A percentile compares a stretch with the other conserved stretches of the same genome.
Conservation (phyloP, 2,113 vertebrate species). For the Mastomys coucha region DNA sequence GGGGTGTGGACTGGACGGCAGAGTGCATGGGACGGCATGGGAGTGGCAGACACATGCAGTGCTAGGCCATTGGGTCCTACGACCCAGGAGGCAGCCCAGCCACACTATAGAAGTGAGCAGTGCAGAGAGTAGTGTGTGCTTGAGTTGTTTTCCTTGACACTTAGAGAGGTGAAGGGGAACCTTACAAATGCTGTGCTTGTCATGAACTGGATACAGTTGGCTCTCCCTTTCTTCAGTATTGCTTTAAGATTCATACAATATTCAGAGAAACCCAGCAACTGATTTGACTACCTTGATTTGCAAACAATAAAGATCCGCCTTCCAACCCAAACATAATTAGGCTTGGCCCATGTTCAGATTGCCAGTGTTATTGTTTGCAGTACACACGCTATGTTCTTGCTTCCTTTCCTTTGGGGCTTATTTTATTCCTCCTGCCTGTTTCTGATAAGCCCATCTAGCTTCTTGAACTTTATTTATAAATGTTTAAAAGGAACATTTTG, state of each 20-base stretch:
- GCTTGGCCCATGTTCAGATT: constrained; percentile 86
- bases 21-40: not conserved
- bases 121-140: not conserved
- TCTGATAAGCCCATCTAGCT: constrained; percentile 88
- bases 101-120: not conserved
- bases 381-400: constrained; percentile 82
- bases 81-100: not conserved
- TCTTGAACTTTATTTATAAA: constrained; percentile 88
- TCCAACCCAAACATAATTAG: constrained; percentile 86
- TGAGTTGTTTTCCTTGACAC: not conserved
- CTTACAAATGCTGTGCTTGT: constrained; percentile 22
- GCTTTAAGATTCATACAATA: constrained; percentile 81
- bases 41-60: not conserved
- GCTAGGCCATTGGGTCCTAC: no score
- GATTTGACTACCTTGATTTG: constrained; percentile 81
- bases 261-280: constrained; percentile 75
- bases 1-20: not conserved
- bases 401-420: constrained; percentile 89
- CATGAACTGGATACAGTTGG: constrained; percentile 28
- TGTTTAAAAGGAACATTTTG: constrained; percentile 76
- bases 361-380: constrained; percentile 74
- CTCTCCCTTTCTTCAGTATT: constrained; percentile 56
- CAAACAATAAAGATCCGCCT: constrained; percentile 81
- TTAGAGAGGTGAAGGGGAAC: not conserved
- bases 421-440: constrained; percentile 87